Base-by-base conservation (phyloP, 2,888 invertebrate genomes). In the Leptopilina drosophilae region DNA sequence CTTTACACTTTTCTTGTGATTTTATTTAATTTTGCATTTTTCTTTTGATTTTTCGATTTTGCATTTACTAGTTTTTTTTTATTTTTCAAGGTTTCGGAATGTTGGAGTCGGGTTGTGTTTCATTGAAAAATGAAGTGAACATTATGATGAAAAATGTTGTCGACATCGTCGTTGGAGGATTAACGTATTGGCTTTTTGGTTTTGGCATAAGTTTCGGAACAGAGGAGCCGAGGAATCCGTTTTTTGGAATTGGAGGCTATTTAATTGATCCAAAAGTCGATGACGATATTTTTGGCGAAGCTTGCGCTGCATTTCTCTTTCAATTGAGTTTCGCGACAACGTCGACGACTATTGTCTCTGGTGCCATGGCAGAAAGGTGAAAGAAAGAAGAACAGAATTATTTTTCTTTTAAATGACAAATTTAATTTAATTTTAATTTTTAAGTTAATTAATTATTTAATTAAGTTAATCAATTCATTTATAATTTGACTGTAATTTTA, bases 101-200 rank as follows among this genome's bases (percentile, higher is more conserved):
- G 95, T 92, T 98, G 85, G 98, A 98, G 90, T 97, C 98, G 0
- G 98, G 98, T 1, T 97, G 96, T 87, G 98, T 98, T 0, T 97
- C 97, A 0, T 94, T 97, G 77, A 97, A 98, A 92, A 98, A 98
- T 90, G 98, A 98, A 93, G 97, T 98, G 0, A 98, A 98, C 90
- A 98, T 99, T 80, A 98, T 98, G 98, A 97, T 98, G 96, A 98
- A 98, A 92, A 98, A 98, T 88, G 95, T 98, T 0, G 96, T 97
- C 0, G 98, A 98, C 87, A 97, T 98, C 76, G 96, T 97, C 0
- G 94, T 98, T 26, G 98, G 98, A 3, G 98, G 97, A 81, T 91
- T 97, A 14, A 97, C 98, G 0, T 98, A 98, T 92, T 99, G 98
- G 98, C 94, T 97, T 56, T 97, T 98, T 89, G 98, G 98, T 0